Evolutionary conservation across 2,888 invertebrate genomes (phyloP).

Genomic region (Thymelicus acteon): DNA sequence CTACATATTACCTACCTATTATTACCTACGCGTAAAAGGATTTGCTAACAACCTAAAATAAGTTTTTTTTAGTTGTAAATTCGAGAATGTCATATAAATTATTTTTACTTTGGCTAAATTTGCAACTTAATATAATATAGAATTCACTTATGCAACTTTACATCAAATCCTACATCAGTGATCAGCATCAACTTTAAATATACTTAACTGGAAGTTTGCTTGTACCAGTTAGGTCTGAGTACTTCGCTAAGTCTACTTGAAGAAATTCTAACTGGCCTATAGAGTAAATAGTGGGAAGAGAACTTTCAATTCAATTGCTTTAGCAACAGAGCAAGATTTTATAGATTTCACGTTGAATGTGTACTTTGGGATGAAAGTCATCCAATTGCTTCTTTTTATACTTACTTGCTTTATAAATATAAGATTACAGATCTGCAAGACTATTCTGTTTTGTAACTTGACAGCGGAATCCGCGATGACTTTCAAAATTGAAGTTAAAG

Average conservation of each 20-base stretch:
- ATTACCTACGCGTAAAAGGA: too few relatives aligned
- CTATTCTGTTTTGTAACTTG: too few relatives aligned
- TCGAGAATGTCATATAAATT: too few relatives aligned
- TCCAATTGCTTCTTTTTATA: conserved; percentile 18
- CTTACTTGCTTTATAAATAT: background rate
- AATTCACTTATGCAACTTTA: background rate
- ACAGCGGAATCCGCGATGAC: too few relatives aligned
- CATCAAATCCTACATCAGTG: background rate
- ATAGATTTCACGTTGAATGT: conserved; percentile 25
- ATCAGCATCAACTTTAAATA: background rate
- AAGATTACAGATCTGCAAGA: too few relatives aligned
- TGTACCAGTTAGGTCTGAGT: conserved; percentile 16
- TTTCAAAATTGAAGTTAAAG: too few relatives aligned
- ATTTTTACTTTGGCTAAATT: too few relatives aligned
- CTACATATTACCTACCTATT: too few relatives aligned
- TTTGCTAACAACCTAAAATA: too few relatives aligned
- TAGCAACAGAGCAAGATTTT: conserved; percentile 22
- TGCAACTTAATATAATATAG: background rate
- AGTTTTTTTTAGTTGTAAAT: too few relatives aligned
- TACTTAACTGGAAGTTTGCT: background rate
- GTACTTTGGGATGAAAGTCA: conserved; percentile 18
- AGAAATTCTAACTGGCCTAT: conserved; percentile 32
- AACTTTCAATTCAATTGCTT: conserved; percentile 35
- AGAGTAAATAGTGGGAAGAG: conserved; percentile 27
- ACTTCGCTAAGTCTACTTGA: conserved; percentile 13